These are phyloP conservation scores for Staurois parvus DNA, from an alignment of 2,797 vertebrate genomes.

Conservation along the genomic window DNA sequence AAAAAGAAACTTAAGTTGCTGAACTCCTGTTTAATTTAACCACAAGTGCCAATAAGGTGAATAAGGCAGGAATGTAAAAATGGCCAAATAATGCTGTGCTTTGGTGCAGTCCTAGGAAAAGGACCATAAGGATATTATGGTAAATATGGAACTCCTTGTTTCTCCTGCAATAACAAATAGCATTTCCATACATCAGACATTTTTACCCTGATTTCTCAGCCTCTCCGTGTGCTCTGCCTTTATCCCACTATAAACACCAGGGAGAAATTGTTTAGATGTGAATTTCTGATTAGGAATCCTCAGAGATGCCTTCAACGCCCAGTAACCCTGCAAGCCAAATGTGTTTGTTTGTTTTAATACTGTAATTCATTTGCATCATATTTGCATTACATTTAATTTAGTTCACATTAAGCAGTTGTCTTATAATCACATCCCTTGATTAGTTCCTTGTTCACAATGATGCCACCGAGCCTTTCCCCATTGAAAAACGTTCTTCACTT, in stretches of 20 bases:
- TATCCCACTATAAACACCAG: not conserved
- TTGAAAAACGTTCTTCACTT: not conserved
- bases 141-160: too few species aligned
- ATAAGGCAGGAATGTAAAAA: too few species aligned
- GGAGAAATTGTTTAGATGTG: not conserved
- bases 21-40: too few species aligned
- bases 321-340: not conserved
- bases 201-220: too few species aligned
- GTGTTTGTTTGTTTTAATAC: slow-evolving; percentile 12
- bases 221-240: not conserved
- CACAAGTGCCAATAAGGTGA: too few species aligned
- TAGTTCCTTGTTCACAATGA: slow-evolving; percentile 13
- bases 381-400: slow-evolving; percentile 17
- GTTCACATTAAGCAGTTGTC: not conserved
- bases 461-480: not conserved
- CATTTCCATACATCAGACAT: too few species aligned
- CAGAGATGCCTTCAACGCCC: not conserved
- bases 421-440: slow-evolving; percentile 26
- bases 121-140: too few species aligned
- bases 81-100: too few species aligned
- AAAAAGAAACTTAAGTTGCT: too few species aligned
- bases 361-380: slow-evolving; percentile 19
- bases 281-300: not conserved
- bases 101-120: too few species aligned
- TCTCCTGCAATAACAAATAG: too few species aligned